Conservation (phyloP, 2,797 vertebrate genomes). For the Sebastes matsubarae region DNA sequence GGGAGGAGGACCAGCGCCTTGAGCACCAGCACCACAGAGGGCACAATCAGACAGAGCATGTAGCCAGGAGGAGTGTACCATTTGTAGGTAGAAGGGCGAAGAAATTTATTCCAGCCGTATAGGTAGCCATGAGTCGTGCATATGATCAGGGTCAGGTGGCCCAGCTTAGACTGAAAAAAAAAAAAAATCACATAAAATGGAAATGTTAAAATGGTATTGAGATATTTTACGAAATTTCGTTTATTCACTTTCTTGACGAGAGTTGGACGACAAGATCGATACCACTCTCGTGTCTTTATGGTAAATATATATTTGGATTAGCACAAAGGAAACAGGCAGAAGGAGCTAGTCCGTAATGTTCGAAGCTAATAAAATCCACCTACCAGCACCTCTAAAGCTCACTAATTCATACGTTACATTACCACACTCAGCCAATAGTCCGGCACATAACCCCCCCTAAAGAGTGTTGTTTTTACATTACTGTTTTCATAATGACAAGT, state of each 20-base stretch:
- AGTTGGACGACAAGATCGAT: not conserved
- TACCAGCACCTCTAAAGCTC: not conserved
- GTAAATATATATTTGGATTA: not conserved
- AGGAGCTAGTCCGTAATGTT: not conserved
- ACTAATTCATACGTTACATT: not conserved
- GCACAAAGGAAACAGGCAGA: not conserved
- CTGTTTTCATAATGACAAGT: not conserved
- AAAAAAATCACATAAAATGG: not conserved
- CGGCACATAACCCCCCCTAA: not conserved
- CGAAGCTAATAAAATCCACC: not conserved
- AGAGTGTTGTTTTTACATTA: not conserved
- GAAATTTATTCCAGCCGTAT: slow-evolving; percentile 87
- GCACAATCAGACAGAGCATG: slow-evolving; percentile 86
- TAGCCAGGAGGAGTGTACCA: slow-evolving; percentile 88
- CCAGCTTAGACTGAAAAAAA: slow-evolving; percentile 88
- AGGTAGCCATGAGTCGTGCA: slow-evolving; percentile 88
- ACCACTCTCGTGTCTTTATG: not conserved
- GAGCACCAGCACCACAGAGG: slow-evolving; percentile 85
- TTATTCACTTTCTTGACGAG: not conserved
- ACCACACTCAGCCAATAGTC: not conserved
- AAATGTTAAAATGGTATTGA: not conserved
- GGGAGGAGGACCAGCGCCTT: slow-evolving; percentile 89
- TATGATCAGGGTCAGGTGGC: slow-evolving; percentile 87
- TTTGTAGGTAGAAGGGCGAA: slow-evolving; percentile 73
- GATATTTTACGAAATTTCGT: not conserved